Base-by-base conservation (phyloP, 2,888 invertebrate genomes). In the Globia sparganii region DNA sequence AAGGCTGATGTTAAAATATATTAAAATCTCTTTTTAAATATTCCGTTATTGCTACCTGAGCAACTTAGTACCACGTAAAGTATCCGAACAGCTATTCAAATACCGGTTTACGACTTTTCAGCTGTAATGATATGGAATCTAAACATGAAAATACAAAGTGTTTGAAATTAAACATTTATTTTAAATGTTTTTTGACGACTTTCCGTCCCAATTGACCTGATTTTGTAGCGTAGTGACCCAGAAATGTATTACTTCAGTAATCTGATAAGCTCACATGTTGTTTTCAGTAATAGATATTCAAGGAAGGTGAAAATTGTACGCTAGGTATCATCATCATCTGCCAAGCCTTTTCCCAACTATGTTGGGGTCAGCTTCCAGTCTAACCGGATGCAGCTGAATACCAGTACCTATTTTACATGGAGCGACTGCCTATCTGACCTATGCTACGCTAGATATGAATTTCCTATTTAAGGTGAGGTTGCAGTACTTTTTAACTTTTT, bases 111-210 rank as follows among this genome's bases (percentile, higher is more conserved):
- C 83, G 85, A 81, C 78, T 73, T 80, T 78, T 75, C 72, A 80
- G 83, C 70, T 75, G n/a, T 72, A 85, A 83, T 86, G 87, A 89
- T 90, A 90, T 89, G 83, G 79, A 73, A 85, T 74, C 83, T 81
- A 73, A 68, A 76, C 81, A 80, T 77, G 84, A 83, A 88, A 86
- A 78, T 83, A 81, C 74, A 80, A 84, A 87, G 81, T 79, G 82
- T 65, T 70, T 46, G n/a, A 72, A 80, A 81, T 78, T 71, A 84
- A 82, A 84, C 80, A 82, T 74, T 81, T 68, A 79, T 78, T 77
- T 71, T 77, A 75, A 72, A 66, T 68, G 59, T 77, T 78, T 76
- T 81, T 72, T 79, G 49, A 71, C 56, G 73, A 79, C 49, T 77
- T 76, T 75, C 37, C 28, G 25, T 66, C 28, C 40, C 18, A 75